Percentiles rank a stretch among this genome's conserved stretches.
These are phyloP conservation scores for Polymixis lichenea DNA, from an alignment of 2,888 invertebrate genomes.

Conservation along the genomic window DNA sequence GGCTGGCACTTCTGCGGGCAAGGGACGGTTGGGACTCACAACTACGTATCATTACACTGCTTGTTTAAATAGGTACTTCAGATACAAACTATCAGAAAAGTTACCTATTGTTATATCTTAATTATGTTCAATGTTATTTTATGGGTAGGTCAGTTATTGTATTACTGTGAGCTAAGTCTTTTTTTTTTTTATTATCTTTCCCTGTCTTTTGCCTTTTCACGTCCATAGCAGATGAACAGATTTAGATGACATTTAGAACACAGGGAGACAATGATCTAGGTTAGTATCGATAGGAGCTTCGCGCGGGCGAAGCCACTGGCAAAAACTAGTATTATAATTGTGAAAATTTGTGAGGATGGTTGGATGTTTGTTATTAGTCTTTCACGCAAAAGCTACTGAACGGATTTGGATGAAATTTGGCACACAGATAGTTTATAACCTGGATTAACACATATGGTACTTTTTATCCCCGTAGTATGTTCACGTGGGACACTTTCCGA, in stretches of 20 bases:
- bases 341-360: too few species aligned
- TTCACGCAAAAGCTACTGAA: neutral
- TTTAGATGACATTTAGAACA: neutral
- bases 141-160: constrained; percentile 10
- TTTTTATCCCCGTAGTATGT: neutral
- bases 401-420: neutral
- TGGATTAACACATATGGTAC: neutral
- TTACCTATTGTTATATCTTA: constrained; percentile 3
- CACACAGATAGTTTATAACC: neutral
- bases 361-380: too few species aligned
- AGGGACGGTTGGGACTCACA: too few species aligned
- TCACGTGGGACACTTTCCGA: neutral
- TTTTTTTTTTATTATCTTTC: too few species aligned
- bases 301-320: too few species aligned
- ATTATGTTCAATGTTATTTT: neutral
- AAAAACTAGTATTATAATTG: too few species aligned
- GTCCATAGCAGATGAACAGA: neutral
- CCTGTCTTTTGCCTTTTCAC: neutral
- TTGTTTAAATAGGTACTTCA: constrained; percentile 7
- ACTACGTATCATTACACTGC: neutral
- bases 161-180: neutral
- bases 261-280: neutral
- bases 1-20: too few species aligned
- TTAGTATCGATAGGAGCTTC: neutral
- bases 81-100: constrained; percentile 23